Conservation (phyloP, 1,140 invertebrate species). For the Pogonomyrmex barbatus region DNA sequence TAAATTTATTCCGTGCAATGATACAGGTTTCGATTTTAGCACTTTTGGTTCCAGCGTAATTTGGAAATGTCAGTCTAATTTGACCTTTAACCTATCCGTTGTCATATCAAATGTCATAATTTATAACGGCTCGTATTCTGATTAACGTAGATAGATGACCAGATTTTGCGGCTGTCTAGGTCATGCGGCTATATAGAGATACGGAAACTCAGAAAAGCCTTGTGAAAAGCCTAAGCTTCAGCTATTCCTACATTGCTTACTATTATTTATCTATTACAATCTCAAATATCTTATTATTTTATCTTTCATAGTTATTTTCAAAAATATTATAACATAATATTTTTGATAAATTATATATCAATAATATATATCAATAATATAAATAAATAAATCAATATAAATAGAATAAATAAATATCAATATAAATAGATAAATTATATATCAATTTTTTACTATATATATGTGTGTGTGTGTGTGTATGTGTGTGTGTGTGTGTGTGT, state of each 20-base stretch:
- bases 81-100: slow-evolving; percentile 25
- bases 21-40: background rate
- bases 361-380: background rate
- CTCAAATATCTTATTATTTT: slow-evolving; percentile 19
- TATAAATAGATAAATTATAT: background rate
- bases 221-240: background rate
- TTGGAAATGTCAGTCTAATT: slow-evolving; percentile 43
- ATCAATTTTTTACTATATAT: background rate
- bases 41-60: background rate
- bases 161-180: slow-evolving; percentile 21
- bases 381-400: no score
- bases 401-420: no score
- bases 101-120: slow-evolving; percentile 55
- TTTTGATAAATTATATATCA: background rate
- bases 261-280: slow-evolving; percentile 19
- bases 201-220: slow-evolving; percentile 14
- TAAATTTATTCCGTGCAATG: background rate
- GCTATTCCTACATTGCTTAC: slow-evolving; percentile 5
- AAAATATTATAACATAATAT: background rate
- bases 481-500: background rate
- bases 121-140: slow-evolving; percentile 36
- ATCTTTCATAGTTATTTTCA: background rate
- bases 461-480: no score
- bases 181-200: slow-evolving; percentile 4
- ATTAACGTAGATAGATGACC: slow-evolving; percentile 42